phyloP scores from a whole-genome alignment of 2,797 vertebrate genomes.

The Diceros bicornis region DNA sequence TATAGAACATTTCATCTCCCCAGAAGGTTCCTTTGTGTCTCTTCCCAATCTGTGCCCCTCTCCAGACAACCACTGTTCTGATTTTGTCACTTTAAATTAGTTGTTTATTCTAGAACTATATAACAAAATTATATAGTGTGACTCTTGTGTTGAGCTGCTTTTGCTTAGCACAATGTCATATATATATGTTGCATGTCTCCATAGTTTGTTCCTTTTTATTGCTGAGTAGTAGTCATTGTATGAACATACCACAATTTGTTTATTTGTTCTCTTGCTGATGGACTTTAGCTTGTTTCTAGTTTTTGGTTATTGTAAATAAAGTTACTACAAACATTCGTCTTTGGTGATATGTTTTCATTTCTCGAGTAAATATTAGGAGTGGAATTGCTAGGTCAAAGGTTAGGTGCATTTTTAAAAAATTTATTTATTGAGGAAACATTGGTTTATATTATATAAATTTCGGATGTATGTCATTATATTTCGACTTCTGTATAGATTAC shows the following conservation, averaged over 20 bases:
- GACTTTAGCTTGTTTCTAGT: neutral
- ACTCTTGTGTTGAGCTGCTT: neutral
- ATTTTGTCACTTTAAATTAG: neutral
- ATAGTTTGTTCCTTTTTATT: neutral
- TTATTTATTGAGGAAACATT: too few species aligned
- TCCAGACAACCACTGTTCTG: neutral
- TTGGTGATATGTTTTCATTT: constrained; percentile 7
- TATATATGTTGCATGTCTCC: neutral
- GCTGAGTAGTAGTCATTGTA: neutral
- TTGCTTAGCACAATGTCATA: neutral
- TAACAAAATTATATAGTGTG: neutral
- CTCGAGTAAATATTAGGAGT: neutral
- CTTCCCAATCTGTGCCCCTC: neutral
- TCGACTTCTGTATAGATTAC: too few species aligned
- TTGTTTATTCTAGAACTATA: neutral
- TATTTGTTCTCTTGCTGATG: neutral
- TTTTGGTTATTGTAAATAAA: neutral
- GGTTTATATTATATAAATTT: too few species aligned
- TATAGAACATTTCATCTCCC: neutral
- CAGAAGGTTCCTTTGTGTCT: neutral
- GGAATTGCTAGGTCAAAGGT: neutral
- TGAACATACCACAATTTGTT: neutral
- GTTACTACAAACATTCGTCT: neutral
- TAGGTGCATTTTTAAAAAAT: neutral
- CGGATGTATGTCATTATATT: too few species aligned